phyloP scores from a whole-genome alignment of 2,113 vertebrate genomes.

The Rhinoderma darwinii region DNA sequence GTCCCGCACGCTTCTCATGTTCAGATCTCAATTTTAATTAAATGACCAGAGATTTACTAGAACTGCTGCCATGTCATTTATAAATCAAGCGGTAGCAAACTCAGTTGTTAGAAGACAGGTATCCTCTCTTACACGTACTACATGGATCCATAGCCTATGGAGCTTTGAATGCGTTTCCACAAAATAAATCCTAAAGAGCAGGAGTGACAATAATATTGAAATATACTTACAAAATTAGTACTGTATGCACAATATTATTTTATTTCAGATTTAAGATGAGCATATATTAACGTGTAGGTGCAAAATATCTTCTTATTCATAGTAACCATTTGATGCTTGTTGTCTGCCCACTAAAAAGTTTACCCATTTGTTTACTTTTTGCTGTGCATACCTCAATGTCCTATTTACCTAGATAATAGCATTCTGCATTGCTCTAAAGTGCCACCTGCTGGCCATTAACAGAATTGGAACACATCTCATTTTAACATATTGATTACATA shows the following conservation, averaged over 20 bases:
- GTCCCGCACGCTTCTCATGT: constrained; percentile 10
- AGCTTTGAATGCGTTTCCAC: not conserved
- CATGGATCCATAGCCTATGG: not conserved
- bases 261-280: too few relatives aligned
- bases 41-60: constrained; percentile 21
- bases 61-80: not conserved
- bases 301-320: too few relatives aligned
- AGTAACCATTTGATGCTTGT: too few relatives aligned
- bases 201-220: not conserved
- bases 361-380: not conserved
- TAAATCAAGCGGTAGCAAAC: not conserved
- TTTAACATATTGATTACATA: not conserved
- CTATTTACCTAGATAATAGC: not conserved
- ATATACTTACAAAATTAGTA: not conserved
- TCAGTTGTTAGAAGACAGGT: not conserved
- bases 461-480: not conserved
- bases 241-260: not conserved
- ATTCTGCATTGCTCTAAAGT: not conserved
- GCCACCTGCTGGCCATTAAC: not conserved
- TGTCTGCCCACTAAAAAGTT: too few relatives aligned
- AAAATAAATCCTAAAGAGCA: not conserved
- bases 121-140: not conserved
- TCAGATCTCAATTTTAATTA: constrained; percentile 15
- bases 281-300: too few relatives aligned
- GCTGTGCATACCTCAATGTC: not conserved